These are phyloP conservation scores for Cynocephalus volans DNA, from an alignment of 2,113 vertebrate genomes.

Conservation along the genomic window DNA sequence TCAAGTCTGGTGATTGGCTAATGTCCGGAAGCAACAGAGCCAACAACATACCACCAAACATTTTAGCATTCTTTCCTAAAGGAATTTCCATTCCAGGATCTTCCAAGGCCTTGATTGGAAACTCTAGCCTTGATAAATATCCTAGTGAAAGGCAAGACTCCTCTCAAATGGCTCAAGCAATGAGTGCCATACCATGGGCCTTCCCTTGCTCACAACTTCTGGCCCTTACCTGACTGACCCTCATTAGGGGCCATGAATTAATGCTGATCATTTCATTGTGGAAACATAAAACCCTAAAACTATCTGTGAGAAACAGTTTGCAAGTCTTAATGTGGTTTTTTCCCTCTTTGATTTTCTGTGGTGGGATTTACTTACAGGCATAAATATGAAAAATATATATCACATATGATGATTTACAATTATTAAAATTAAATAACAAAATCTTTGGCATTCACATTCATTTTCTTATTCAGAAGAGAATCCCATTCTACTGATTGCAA, in stretches of 20 bases:
- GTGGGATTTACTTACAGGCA: slow-evolving; percentile 49
- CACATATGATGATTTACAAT: slow-evolving; percentile 74
- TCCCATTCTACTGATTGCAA: slow-evolving; percentile 80
- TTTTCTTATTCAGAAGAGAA: slow-evolving; percentile 73
- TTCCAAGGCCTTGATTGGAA: slow-evolving; percentile 15
- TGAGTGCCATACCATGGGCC: neutral
- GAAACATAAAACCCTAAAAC: slow-evolving; percentile 22
- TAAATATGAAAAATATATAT: slow-evolving; percentile 77
- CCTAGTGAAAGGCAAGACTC: slow-evolving; percentile 14
- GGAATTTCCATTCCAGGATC: neutral
- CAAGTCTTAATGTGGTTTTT: slow-evolving; percentile 54
- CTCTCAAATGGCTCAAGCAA: slow-evolving; percentile 9
- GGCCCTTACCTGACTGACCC: neutral
- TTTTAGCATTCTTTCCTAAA: slow-evolving; percentile 48
- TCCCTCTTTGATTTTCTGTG: slow-evolving; percentile 55
- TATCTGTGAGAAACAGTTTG: slow-evolving; percentile 10
- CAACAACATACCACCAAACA: neutral
- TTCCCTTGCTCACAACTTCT: neutral
- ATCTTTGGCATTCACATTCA: slow-evolving; percentile 75
- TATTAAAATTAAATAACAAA: slow-evolving; percentile 83
- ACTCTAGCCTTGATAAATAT: neutral
- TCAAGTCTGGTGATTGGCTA: slow-evolving; percentile 4
- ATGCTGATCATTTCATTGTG: neutral
- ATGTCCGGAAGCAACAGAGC: neutral
- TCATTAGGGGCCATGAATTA: neutral